Conservation (phyloP, 1,140 invertebrate genomes). For the Palaemon carinicauda region DNA sequence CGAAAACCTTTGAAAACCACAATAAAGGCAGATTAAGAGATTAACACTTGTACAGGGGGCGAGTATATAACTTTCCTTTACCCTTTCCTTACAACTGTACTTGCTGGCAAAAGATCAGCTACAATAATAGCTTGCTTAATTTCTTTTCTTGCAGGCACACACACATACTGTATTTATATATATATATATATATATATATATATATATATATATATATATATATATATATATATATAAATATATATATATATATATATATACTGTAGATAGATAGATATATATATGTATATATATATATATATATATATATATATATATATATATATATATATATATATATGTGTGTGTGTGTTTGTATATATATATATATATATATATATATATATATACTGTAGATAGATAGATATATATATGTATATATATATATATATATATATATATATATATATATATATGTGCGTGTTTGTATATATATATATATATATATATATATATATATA, state of each 20-base stretch:
- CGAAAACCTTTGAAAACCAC: too few relatives aligned
- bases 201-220: too few relatives aligned
- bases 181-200: not conserved
- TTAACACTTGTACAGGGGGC: too few relatives aligned
- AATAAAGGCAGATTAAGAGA: too few relatives aligned
- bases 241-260: not conserved
- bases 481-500: not conserved
- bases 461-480: slow-evolving; percentile 27
- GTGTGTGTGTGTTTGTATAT: not conserved
- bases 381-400: too few relatives aligned
- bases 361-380: not conserved
- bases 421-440: slow-evolving; percentile 24
- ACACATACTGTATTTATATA: too few relatives aligned
- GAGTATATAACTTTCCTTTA: not conserved
- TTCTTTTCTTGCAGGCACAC: too few relatives aligned
- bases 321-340: not conserved
- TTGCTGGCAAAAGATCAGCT: not conserved
- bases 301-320: not conserved
- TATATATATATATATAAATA: not conserved
- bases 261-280: too few relatives aligned
- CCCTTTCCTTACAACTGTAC: not conserved
- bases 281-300: not conserved
- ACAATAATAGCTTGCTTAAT: too few relatives aligned
- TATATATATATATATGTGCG: slow-evolving; percentile 28
- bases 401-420: slow-evolving; percentile 8